These are phyloP conservation scores for Shinisaurus crocodilurus DNA, from an alignment of 2,113 vertebrate species.

Conservation along the genomic window DNA sequence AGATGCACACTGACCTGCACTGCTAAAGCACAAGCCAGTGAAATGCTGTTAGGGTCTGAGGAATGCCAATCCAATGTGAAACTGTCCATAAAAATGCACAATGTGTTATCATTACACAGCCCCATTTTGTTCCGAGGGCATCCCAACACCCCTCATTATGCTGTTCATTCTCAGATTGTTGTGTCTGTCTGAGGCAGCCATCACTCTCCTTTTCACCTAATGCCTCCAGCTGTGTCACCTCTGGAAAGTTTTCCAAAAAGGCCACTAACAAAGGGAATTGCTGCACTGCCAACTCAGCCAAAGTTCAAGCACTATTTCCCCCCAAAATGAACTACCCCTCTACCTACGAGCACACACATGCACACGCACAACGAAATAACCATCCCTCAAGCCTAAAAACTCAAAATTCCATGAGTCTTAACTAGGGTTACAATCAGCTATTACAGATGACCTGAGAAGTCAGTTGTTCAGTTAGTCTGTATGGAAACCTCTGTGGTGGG, in stretches of 20 bases:
- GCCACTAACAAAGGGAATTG: not conserved
- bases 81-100: not conserved
- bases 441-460: too few relatives aligned
- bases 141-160: not conserved
- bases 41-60: slow-evolving; percentile 17
- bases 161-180: not conserved
- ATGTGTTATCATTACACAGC: not conserved
- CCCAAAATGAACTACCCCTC: too few relatives aligned
- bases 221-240: slow-evolving; percentile 20
- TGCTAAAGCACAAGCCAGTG: not conserved
- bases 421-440: too few relatives aligned
- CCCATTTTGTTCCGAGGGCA: not conserved
- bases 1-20: too few relatives aligned
- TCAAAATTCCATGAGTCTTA: too few relatives aligned
- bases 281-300: not conserved
- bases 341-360: not conserved
- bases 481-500: not conserved
- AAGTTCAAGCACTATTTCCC: not conserved
- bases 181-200: not conserved
- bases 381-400: too few relatives aligned
- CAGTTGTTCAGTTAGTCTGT: not conserved
- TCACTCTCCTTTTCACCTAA: not conserved
- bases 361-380: too few relatives aligned
- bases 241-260: not conserved
- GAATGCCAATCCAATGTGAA: not conserved